Conservation (phyloP, 1,140 invertebrate species). For the Hydropsyche tenuis region DNA sequence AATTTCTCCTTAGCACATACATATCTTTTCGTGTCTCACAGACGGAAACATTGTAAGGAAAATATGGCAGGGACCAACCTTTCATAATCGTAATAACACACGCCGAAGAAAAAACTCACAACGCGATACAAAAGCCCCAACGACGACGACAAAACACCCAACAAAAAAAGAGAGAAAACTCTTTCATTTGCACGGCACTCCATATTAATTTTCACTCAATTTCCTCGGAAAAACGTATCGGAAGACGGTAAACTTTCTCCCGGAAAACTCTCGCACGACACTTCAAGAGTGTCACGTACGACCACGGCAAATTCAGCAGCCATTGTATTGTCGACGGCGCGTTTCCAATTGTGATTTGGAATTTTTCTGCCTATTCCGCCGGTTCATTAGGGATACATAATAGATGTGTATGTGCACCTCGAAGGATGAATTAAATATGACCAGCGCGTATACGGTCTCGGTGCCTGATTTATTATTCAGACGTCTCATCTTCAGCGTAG, state of each 20-base stretch:
- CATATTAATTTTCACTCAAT: constrained; percentile 32
- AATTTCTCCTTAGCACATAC: too few species aligned
- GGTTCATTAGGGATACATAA: not conserved
- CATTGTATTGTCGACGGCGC: too few species aligned
- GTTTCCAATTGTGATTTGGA: not conserved
- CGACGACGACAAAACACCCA: not conserved
- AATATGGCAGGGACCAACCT: not conserved
- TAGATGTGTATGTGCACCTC: not conserved
- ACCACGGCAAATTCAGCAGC: too few species aligned
- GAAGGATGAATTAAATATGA: constrained; percentile 28
- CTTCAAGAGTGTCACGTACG: too few species aligned
- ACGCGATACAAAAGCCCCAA: not conserved
- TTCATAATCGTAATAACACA: constrained; percentile 4
- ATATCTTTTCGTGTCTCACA: too few species aligned
- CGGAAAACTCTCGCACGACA: too few species aligned
- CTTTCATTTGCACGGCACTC: not conserved
- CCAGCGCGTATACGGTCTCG: not conserved
- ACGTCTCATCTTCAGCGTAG: constrained; percentile 20
- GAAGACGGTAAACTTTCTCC: not conserved
- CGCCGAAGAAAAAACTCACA: not conserved
- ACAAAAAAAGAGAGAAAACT: not conserved
- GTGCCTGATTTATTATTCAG: constrained; percentile 34
- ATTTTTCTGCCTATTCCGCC: not conserved
- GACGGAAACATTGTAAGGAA: too few species aligned
- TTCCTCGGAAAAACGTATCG: constrained; percentile 14